These are phyloP conservation scores for Tragelaphus imberbis DNA, from an alignment of 2,113 vertebrate species.

Conservation along the genomic window DNA sequence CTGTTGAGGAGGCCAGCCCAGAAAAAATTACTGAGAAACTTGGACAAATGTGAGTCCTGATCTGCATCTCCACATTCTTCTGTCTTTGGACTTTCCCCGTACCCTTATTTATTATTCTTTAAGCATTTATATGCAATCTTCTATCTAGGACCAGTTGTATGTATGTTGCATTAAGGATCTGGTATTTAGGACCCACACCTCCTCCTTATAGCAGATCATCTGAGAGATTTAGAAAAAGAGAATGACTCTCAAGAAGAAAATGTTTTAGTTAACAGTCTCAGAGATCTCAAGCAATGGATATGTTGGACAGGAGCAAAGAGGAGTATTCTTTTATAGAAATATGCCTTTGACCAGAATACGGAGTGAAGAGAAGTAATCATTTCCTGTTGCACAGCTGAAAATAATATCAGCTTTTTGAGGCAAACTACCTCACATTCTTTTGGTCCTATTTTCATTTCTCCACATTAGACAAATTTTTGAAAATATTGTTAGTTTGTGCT, in stretches of 20 bases:
- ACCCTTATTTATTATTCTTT: background rate
- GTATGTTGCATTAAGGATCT: background rate
- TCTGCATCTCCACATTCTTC: too few species aligned
- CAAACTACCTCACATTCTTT: background rate
- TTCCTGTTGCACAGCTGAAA: background rate
- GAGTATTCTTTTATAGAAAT: background rate
- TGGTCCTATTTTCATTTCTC: background rate
- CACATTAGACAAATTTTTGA: background rate
- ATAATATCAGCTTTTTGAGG: background rate
- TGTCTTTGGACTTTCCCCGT: background rate
- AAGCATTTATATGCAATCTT: background rate
- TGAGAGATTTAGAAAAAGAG: background rate
- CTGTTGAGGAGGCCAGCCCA: rapidly evolving
- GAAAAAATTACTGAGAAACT: background rate
- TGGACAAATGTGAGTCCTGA: background rate
- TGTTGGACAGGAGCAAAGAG: background rate
- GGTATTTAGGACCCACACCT: background rate
- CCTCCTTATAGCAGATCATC: background rate
- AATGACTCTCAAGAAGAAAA: background rate
- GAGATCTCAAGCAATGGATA: background rate
- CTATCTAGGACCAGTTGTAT: background rate
- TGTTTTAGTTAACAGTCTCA: background rate
- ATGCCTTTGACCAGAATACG: background rate
- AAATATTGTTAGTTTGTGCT: background rate
- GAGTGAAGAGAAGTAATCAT: background rate